Percentiles rank a stretch among this genome's conserved stretches.
Conservation (phyloP, 2,797 vertebrate genomes). For the Gymnoscopelus microlampas region DNA sequence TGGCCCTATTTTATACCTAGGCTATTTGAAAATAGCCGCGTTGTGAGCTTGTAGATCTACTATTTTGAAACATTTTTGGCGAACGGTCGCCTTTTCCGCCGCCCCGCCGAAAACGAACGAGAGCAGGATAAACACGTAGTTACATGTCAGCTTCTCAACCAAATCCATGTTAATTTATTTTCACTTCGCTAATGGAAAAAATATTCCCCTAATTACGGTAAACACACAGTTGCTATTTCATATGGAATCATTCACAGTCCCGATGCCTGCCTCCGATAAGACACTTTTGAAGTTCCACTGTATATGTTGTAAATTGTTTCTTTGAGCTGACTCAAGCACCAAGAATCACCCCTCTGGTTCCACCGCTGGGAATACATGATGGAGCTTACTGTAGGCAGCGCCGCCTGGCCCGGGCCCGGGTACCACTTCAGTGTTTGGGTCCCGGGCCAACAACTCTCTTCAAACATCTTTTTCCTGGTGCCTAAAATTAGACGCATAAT, state of each 20-base stretch:
- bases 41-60: too few relatives aligned
- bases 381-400: slow-evolving; percentile 34
- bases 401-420: slow-evolving; percentile 44
- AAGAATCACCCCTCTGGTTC: slow-evolving; percentile 81
- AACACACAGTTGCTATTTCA: slow-evolving; percentile 87
- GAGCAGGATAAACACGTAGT: slow-evolving; percentile 40
- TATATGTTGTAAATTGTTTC: slow-evolving; percentile 86
- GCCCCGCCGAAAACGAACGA: slow-evolving; percentile 12
- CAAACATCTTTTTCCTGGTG: slow-evolving; percentile 84
- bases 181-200: slow-evolving; percentile 85
- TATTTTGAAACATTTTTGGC: too few relatives aligned
- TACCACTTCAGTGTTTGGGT: slow-evolving; percentile 76
- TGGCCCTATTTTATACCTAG: too few relatives aligned
- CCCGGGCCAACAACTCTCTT: slow-evolving; percentile 77
- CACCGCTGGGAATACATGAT: slow-evolving; percentile 74
- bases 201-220: slow-evolving; percentile 86
- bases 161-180: slow-evolving; percentile 84
- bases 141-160: slow-evolving; percentile 70
- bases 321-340: slow-evolving; percentile 84
- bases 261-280: slow-evolving; percentile 85
- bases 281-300: slow-evolving; percentile 87
- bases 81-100: too few relatives aligned
- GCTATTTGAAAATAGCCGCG: too few relatives aligned
- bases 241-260: slow-evolving; percentile 87
- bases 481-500: slow-evolving; percentile 87